Evolutionary conservation across 2,888 invertebrate genomes (phyloP), one percentile per base, ranked within the genome.

Genomic region (Agrenia bidenticulata): DNA sequence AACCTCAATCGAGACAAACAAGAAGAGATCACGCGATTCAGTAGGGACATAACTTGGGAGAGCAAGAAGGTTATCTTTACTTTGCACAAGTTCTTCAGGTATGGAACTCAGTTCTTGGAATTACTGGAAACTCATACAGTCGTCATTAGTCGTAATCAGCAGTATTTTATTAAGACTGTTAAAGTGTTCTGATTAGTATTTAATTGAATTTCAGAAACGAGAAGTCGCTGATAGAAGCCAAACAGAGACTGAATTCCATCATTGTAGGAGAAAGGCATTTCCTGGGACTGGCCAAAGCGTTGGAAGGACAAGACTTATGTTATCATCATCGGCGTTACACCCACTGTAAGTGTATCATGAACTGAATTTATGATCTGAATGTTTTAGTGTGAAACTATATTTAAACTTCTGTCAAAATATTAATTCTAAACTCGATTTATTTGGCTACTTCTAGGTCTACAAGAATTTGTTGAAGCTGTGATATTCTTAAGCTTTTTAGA

Each of bases 61-160:
- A 92, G 93, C 80, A 95, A 95, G 78, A 83, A 93, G 66, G 88
- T 92, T 7, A 95, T 94, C 73, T 94, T 93, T 79, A 80, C 90
- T 13, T 80, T 95, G 23, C 94, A 94, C 79, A 88, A 89, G 37
- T 83, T 88, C 58, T 85, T 86, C 62, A 82, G 82, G 86, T 86
- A 77, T 80, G 81, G n/a, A n/a, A n/a, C n/a, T n/a, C n/a, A n/a
- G n/a, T n/a, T n/a, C n/a, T n/a, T n/a, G n/a, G n/a, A n/a, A n/a
- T n/a, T n/a, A n/a, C n/a, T n/a, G n/a, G n/a, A n/a, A n/a, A n/a
- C n/a, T n/a, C n/a, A n/a, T n/a, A n/a, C n/a, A n/a, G n/a, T n/a
- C n/a, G n/a, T n/a, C n/a, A n/a, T n/a, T n/a, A n/a, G n/a, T n/a
- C n/a, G n/a, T n/a, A n/a, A n/a, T n/a, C n/a, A n/a, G n/a, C n/a